Conservation (phyloP, 2,113 vertebrate species). For the Erythrocebus patas region DNA sequence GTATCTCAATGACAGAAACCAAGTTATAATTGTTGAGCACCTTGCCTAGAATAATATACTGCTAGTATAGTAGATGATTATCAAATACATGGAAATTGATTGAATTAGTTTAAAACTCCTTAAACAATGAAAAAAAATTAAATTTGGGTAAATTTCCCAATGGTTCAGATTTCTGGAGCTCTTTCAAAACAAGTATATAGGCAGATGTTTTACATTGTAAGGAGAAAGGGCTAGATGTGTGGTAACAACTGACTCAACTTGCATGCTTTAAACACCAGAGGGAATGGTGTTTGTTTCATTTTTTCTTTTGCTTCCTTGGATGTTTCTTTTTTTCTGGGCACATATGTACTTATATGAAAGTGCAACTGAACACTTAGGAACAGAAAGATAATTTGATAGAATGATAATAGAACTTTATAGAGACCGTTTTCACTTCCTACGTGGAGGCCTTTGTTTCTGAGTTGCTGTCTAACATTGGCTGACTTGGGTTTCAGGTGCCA, state of each 20-base stretch:
- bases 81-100: background rate
- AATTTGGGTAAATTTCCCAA: background rate
- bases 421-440: accelerated
- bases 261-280: background rate
- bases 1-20: background rate
- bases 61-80: background rate
- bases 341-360: background rate
- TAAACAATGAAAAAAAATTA: background rate
- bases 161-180: background rate
- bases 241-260: background rate
- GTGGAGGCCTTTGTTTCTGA: accelerated
- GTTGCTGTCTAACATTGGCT: background rate
- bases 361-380: background rate
- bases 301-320: background rate
- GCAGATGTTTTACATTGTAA: background rate
- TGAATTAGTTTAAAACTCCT: background rate
- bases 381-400: background rate
- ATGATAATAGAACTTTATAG: background rate
- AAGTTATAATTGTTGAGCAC: background rate
- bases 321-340: background rate
- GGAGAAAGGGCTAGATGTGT: background rate
- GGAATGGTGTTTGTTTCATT: background rate
- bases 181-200: background rate
- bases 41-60: background rate
- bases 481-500: constrained; percentile 91